Conservation (phyloP, 2,113 vertebrate genomes). For the Hystrix brachyura region DNA sequence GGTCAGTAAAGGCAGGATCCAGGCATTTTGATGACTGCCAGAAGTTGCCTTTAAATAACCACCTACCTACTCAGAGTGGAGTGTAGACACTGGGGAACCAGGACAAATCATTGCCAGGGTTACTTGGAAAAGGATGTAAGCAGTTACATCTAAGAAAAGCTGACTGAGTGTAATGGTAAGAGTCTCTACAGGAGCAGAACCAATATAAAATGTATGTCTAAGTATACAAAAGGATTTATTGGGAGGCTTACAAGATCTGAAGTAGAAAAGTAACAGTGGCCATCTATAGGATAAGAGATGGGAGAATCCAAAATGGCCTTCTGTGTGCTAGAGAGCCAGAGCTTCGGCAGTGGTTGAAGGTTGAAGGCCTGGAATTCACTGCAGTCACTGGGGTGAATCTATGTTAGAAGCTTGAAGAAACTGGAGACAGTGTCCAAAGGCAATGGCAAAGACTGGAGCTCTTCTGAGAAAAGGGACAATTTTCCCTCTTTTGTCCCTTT, state of each 20-base stretch:
- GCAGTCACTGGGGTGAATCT: not conserved
- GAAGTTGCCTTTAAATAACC: not conserved
- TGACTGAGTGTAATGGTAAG: not conserved
- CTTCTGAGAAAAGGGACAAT: not conserved
- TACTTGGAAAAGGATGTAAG: not conserved
- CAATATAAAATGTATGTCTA: not conserved
- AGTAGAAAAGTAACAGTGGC: not conserved
- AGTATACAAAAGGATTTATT: not conserved
- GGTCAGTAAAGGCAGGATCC: not conserved
- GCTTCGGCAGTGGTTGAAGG: not conserved
- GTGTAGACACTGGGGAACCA: not conserved
- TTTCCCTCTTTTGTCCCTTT: not conserved
- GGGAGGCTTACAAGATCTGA: not conserved
- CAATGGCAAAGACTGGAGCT: not conserved
- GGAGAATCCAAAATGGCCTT: not conserved
- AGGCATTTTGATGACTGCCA: not conserved
- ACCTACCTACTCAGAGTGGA: not conserved
- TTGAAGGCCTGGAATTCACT: not conserved
- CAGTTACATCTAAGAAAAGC: not conserved
- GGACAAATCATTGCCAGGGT: not conserved
- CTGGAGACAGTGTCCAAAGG: not conserved
- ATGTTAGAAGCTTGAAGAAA: not conserved
- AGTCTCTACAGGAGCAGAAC: not conserved
- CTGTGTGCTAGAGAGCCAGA: not conserved
- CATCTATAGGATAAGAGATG: not conserved